Percentiles rank a stretch among this genome's conserved stretches.
These are phyloP conservation scores for Ferdinandea cuprea DNA, from an alignment of 2,888 invertebrate species.

Conservation along the genomic window DNA sequence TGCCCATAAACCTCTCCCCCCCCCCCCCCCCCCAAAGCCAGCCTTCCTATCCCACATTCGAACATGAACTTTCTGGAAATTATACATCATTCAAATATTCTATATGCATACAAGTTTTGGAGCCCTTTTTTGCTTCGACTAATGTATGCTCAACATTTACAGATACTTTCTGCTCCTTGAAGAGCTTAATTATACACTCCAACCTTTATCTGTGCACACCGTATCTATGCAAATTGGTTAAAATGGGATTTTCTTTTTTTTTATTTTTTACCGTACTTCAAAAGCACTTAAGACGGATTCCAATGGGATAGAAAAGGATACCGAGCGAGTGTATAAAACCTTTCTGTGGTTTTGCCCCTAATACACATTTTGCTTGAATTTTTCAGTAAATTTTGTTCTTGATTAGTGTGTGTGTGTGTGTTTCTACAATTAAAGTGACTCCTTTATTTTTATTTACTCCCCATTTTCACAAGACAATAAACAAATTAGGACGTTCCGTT, in stretches of 20 bases:
- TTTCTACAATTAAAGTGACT: constrained; percentile 6
- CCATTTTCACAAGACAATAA: constrained; percentile 61
- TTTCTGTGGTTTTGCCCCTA: constrained; percentile 7
- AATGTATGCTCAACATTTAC: neutral
- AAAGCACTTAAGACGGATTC: constrained; percentile 53
- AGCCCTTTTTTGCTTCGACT: constrained; percentile 2
- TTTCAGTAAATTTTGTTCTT: constrained; percentile 39
- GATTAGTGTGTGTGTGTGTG: constrained; percentile 32
- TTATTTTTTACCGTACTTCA: constrained; percentile 39
- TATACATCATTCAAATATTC: neutral
- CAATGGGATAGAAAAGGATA: constrained; percentile 29
- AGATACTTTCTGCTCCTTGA: neutral
- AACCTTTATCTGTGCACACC: constrained; percentile 21
- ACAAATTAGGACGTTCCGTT: constrained; percentile 46
- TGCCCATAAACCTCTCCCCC: too few species aligned
- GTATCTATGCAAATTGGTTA: constrained; percentile 58
- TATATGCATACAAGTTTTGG: neutral
- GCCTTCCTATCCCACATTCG: too few species aligned
- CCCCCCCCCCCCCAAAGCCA: too few species aligned
- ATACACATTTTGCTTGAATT: neutral
- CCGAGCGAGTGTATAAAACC: constrained; percentile 27
- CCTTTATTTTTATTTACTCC: constrained; percentile 38
- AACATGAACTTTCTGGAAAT: neutral
- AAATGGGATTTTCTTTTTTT: constrained; percentile 30
- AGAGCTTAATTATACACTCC: constrained; percentile 43